Evolutionary conservation across 2,888 invertebrate species (phyloP).

Genomic region (Drosophila sordidula): DNA sequence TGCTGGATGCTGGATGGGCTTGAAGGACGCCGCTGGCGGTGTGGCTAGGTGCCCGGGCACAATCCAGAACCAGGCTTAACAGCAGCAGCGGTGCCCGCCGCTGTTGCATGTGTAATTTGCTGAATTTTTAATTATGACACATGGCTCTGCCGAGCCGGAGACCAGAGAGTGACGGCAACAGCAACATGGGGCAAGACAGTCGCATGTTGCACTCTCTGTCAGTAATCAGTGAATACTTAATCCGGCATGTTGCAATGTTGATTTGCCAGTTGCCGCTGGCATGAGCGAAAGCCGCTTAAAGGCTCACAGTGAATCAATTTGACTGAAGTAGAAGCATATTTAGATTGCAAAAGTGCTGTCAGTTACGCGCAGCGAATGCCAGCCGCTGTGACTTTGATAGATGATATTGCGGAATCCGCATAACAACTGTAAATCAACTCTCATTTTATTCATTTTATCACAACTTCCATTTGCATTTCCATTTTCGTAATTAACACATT

Average conservation of each 20-base stretch:
- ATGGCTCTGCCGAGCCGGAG: conserved; percentile 26
- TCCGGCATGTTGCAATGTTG: conserved; percentile 63
- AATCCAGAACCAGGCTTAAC: conserved; percentile 20
- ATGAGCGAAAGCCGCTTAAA: conserved; percentile 42
- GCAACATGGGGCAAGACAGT: conserved; percentile 1
- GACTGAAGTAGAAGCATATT: conserved; percentile 26
- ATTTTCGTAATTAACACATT: not conserved
- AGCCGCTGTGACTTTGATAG: conserved; percentile 5
- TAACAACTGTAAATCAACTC: not conserved
- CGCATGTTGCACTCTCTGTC: conserved; percentile 15
- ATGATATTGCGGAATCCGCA: not conserved
- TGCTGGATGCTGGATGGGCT: conserved; percentile 3
- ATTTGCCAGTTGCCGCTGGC: conserved; percentile 49
- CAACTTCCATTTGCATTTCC: not conserved
- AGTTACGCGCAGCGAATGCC: not conserved
- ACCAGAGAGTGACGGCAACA: conserved; percentile 18
- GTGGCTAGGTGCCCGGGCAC: conserved; percentile 1
- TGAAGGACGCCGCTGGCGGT: conserved; percentile 16
- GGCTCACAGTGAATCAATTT: conserved; percentile 46
- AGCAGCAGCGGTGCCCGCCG: conserved; percentile 12
- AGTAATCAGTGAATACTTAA: conserved; percentile 52
- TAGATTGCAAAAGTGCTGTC: conserved; percentile 29
- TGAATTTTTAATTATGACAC: conserved; percentile 74
- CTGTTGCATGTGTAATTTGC: conserved; percentile 64
- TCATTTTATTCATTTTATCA: not conserved